Conservation (phyloP, 2,888 invertebrate species). For the Tipula lateralis region DNA sequence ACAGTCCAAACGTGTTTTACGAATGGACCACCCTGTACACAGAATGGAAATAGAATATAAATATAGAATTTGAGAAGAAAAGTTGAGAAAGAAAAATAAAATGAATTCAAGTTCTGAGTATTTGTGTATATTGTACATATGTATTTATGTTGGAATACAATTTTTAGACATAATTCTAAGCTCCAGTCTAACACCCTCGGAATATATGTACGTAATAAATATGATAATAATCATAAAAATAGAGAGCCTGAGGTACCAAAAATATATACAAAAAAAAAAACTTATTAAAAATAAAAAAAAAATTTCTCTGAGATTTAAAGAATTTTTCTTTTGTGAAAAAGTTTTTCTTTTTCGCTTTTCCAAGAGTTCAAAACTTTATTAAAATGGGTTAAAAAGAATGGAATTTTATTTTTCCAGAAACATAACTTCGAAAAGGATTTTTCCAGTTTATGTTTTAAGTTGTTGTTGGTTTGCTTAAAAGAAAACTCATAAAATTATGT, state of each 20-base stretch:
- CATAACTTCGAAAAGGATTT: slow-evolving; percentile 7
- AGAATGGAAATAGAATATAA: too few relatives aligned
- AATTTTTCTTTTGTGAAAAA: neutral
- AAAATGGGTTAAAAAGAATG: neutral
- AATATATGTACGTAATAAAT: neutral
- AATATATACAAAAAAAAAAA: neutral
- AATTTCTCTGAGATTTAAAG: neutral
- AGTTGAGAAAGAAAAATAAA: neutral
- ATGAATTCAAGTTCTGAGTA: neutral
- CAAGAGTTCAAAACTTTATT: neutral
- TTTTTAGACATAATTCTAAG: neutral
- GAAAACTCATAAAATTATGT: neutral
- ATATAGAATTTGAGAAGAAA: neutral
- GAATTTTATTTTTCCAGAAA: neutral
- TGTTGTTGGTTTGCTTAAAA: neutral
- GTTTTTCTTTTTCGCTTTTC: neutral
- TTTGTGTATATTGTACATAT: neutral
- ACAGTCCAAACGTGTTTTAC: too few relatives aligned
- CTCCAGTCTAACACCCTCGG: neutral
- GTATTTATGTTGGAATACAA: neutral
- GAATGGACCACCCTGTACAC: too few relatives aligned
- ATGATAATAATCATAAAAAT: neutral
- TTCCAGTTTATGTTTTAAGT: neutral
- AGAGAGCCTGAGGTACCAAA: slow-evolving; percentile 11
- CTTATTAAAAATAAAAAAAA: neutral